Evolutionary conservation across 92 coral and sea anemone genomes (phyloP), one percentile per base, ranked within the genome.

Genomic region (Plumapathes pennacea): DNA sequence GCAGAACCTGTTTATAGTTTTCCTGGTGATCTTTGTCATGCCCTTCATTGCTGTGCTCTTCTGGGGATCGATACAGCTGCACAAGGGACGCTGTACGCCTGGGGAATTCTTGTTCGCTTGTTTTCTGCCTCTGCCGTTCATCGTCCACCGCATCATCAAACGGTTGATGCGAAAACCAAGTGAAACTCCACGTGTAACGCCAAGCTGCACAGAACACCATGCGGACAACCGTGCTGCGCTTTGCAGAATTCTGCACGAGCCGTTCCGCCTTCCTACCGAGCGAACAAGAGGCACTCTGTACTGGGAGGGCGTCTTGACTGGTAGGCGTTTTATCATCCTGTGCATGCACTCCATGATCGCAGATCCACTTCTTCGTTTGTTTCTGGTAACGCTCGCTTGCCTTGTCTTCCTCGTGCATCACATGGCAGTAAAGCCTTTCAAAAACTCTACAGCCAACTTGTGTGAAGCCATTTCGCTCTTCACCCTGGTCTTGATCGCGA

Each of bases 221-320:
- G 36, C 15, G 17, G 67, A 32, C 8, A 31, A 26, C 15, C 43
- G 63, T 20, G 12, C 34, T 4, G 72, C 67, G 25, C 46, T 80
- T 45, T 21, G 55, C 13, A 54, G 50, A 14, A 76, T 80, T 5
- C 76, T 80, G 5, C 68, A 65, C 31, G 86, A 67, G 21, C 80
- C 81, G 44, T 80, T 72, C 47, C 37, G 86, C 10, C 48, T 28
- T 30, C 75, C 76, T 11, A 22, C 51, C 20, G 20, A 26, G 32
- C 48, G 38, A 37, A 26, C 66, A 20, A 63, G 31, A 25, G 86
- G 80, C 22, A 62, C 86, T 28, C 30, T 73, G 27, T 80, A 72
- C 72, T 80, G 86, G 86, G 75, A 80, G 34, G 72, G 86, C 41
- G 64, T 72, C 40, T 55, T 77, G 51, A 77, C 58, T 40, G 85